These are phyloP conservation scores for Aphelenchoides fujianensis DNA, from an alignment of 1,140 invertebrate genomes.

Conservation along the genomic window DNA sequence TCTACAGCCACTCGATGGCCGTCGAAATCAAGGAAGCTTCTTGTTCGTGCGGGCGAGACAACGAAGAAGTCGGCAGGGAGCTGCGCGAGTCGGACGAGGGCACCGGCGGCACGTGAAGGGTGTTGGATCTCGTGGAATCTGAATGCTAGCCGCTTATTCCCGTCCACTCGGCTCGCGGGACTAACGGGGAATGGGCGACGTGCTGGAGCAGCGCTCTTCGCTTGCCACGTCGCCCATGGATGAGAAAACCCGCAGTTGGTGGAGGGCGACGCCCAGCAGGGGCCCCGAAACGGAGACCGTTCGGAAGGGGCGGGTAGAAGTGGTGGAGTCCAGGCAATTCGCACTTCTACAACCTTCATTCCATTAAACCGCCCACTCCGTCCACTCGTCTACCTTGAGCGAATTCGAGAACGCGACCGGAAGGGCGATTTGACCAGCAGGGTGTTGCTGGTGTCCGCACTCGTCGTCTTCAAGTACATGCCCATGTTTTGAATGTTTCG, in stretches of 20 bases:
- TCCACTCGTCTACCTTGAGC: constrained; percentile 33
- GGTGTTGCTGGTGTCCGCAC: constrained; percentile 44
- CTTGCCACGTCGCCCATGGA: background rate
- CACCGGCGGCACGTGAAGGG: background rate
- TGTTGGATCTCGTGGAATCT: background rate
- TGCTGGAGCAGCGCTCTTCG: background rate
- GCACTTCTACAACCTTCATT: constrained; percentile 20
- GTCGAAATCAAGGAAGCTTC: background rate
- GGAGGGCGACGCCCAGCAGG: background rate
- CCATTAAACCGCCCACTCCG: no score
- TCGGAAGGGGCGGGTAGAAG: background rate
- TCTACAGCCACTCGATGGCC: background rate
- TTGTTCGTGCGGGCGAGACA: background rate
- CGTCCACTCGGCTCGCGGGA: no score
- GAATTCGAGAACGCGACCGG: constrained; percentile 37
- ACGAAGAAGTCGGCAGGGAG: background rate
- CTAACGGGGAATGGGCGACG: background rate
- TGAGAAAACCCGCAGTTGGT: background rate
- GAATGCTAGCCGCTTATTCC: no score
- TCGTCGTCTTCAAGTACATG: constrained; percentile 44
- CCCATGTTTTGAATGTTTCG: constrained; percentile 50
- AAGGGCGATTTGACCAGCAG: constrained; percentile 37
- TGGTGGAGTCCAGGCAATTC: constrained; percentile 19
- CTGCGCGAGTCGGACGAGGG: background rate
- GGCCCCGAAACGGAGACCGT: constrained; percentile 5